These are phyloP conservation scores for Chaenodraco wilsoni DNA, from an alignment of 2,797 vertebrate genomes.

Conservation along the genomic window DNA sequence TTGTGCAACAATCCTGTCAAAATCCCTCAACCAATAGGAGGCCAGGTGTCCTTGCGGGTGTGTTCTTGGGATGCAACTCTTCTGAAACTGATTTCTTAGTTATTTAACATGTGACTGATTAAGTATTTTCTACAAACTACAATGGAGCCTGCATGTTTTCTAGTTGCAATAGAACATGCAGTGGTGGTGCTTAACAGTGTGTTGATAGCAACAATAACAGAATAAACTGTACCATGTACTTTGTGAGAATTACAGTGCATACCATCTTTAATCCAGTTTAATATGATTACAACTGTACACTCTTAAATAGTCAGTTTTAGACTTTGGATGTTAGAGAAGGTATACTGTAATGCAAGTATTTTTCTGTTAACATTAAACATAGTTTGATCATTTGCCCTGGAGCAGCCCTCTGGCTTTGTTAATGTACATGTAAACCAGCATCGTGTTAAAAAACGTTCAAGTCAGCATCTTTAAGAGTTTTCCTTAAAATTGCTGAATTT, in stretches of 20 bases:
- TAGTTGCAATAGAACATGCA: neutral
- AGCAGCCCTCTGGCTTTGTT: constrained; percentile 61
- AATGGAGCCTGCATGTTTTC: neutral
- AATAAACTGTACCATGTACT: neutral
- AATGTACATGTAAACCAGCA: constrained; percentile 59
- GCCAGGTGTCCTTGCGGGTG: too few species aligned
- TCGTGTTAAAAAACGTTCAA: constrained; percentile 54
- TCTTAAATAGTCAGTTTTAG: constrained; percentile 16
- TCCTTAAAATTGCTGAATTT: constrained; percentile 61
- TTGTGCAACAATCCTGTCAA: too few species aligned
- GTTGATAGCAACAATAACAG: neutral
- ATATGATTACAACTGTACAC: constrained; percentile 8
- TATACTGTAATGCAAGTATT: constrained; percentile 44
- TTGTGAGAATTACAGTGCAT: neutral
- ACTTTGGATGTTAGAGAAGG: constrained; percentile 9
- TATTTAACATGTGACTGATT: neutral
- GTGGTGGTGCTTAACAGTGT: neutral
- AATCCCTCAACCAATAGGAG: too few species aligned
- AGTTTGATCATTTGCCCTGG: constrained; percentile 64
- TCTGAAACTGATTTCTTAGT: constrained; percentile 2
- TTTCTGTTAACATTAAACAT: constrained; percentile 57
- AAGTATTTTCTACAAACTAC: neutral
- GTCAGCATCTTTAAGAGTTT: constrained; percentile 72
- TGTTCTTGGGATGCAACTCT: neutral
- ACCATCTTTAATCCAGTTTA: neutral